phyloP scores from a whole-genome alignment of 2,888 invertebrate genomes.

The Eupithecia tripunctaria region DNA sequence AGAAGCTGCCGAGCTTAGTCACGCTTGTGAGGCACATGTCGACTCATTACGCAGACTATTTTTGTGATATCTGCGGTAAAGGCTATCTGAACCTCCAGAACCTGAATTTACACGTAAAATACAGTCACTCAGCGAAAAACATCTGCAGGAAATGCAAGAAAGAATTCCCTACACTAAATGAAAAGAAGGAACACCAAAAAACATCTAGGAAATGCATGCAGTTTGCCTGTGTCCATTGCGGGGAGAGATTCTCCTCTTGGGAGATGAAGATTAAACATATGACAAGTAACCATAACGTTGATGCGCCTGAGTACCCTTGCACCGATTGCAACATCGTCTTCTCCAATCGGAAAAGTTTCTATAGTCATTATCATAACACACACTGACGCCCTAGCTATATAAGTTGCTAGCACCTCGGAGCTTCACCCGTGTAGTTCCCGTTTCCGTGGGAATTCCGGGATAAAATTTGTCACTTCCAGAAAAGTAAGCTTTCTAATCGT shows the following conservation, averaged over 20 bases:
- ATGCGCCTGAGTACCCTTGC: constrained; percentile 54
- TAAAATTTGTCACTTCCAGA: no score
- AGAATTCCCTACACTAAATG: constrained; percentile 60
- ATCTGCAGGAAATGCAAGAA: constrained; percentile 70
- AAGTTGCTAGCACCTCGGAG: no score
- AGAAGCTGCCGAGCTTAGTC: constrained; percentile 62
- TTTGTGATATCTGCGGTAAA: constrained; percentile 73
- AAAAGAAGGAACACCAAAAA: constrained; percentile 62
- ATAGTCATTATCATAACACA: constrained; percentile 35
- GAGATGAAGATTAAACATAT: constrained; percentile 69
- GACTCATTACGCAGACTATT: constrained; percentile 66
- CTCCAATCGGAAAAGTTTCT: constrained; percentile 21
- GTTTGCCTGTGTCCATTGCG: constrained; percentile 66
- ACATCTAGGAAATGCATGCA: constrained; percentile 64
- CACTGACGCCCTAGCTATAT: constrained; percentile 30
- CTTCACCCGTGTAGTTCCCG: no score
- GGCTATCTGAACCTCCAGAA: constrained; percentile 64
- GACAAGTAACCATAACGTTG: constrained; percentile 58
- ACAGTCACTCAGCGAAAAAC: constrained; percentile 62
- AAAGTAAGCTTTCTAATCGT: no score
- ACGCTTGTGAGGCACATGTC: constrained; percentile 71
- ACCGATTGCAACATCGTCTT: constrained; percentile 34
- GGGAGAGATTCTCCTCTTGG: constrained; percentile 72
- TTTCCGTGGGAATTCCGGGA: no score
- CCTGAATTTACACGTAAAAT: constrained; percentile 66